phyloP scores from a whole-genome alignment of 2,888 invertebrate species.

The Caprella mutica region DNA sequence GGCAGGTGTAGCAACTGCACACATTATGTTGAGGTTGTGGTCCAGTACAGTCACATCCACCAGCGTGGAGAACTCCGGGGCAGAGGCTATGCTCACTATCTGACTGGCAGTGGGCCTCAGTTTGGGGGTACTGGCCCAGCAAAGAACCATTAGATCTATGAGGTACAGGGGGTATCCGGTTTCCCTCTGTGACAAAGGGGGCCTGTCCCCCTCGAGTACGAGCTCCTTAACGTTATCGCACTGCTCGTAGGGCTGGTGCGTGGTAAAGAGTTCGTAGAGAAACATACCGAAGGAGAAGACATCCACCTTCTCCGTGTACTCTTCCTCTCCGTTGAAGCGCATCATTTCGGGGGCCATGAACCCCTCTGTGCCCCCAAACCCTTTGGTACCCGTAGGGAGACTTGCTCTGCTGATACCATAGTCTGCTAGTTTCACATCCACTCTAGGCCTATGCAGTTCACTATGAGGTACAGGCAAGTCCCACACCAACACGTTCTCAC shows the following conservation, averaged over 20 bases:
- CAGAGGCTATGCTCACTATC: constrained; percentile 78
- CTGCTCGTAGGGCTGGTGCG: constrained; percentile 89
- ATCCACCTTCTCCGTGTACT: constrained; percentile 97
- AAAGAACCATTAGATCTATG: constrained; percentile 86
- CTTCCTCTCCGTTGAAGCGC: constrained; percentile 94
- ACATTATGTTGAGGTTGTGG: constrained; percentile 48
- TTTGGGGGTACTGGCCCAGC: constrained; percentile 72
- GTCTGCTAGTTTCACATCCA: constrained; percentile 89
- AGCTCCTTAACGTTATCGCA: constrained; percentile 95
- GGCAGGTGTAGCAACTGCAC: constrained; percentile 47
- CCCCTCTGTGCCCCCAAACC: constrained; percentile 96
- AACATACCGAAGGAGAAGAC: constrained; percentile 99
- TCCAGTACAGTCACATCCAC: constrained; percentile 64
- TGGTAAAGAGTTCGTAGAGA: constrained; percentile 83
- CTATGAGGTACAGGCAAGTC: constrained; percentile 71
- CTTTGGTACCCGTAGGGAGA: constrained; percentile 82
- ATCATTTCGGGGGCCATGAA: constrained; percentile 99
- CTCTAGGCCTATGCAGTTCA: constrained; percentile 41
- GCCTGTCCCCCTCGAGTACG: constrained; percentile 86
- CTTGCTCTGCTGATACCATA: constrained; percentile 87
- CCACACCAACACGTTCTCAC: constrained; percentile 98
- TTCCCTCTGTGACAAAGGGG: constrained; percentile 71
- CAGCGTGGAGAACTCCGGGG: constrained; percentile 85
- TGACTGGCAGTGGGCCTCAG: constrained; percentile 88
- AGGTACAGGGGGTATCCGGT: constrained; percentile 76